A percentile compares a stretch with the other conserved stretches of the same genome.
phyloP scores from a whole-genome alignment of 2,113 vertebrate genomes.

The Siniperca knerii region DNA sequence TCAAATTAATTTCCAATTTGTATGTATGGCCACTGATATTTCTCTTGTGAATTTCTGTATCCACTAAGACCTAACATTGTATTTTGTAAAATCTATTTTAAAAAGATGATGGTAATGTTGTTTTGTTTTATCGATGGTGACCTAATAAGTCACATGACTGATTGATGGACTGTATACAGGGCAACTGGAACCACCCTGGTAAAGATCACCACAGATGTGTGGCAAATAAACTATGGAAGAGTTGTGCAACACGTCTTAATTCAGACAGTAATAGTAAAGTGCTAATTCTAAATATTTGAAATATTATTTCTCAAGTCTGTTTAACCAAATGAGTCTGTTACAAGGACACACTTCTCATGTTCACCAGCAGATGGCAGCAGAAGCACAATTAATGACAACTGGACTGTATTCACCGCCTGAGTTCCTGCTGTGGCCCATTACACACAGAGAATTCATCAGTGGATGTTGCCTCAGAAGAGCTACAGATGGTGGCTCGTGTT shows the following conservation, averaged over 20 bases:
- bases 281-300: background rate
- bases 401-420: background rate
- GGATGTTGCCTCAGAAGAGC: conserved; percentile 19
- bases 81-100: too few species aligned
- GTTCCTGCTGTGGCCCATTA: background rate
- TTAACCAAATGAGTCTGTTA: background rate
- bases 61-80: too few species aligned
- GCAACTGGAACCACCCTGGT: too few species aligned
- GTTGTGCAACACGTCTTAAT: background rate
- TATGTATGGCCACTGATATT: too few species aligned
- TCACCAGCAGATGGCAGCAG: conserved; percentile 75
- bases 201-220: too few species aligned
- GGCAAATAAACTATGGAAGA: background rate
- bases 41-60: too few species aligned
- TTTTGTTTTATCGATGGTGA: too few species aligned
- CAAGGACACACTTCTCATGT: background rate
- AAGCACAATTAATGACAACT: background rate
- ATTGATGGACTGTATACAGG: too few species aligned
- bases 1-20: too few species aligned
- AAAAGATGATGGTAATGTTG: too few species aligned
- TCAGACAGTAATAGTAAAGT: background rate
- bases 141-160: too few species aligned
- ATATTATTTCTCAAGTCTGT: background rate
- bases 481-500: conserved; percentile 39
- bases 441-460: conserved; percentile 18